phyloP scores from a whole-genome alignment of 2,888 invertebrate species.

The Apamea crenata region DNA sequence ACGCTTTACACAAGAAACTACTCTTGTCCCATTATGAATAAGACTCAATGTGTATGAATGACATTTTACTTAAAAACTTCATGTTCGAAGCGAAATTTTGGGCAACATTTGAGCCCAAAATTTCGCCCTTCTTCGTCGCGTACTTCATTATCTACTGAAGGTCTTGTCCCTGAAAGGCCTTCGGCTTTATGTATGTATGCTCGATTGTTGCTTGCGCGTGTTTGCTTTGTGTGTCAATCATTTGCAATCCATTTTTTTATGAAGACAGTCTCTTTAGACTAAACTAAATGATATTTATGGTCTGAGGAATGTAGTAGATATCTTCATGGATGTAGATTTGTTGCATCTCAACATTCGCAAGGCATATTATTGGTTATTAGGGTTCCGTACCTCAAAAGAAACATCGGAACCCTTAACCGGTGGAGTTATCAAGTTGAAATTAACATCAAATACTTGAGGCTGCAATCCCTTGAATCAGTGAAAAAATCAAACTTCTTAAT shows the following conservation, averaged over 20 bases:
- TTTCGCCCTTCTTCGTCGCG: neutral
- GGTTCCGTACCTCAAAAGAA: no score
- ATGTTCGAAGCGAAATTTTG: neutral
- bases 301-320: neutral
- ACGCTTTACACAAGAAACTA: constrained; percentile 13
- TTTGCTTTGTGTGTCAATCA: constrained; percentile 5
- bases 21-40: constrained; percentile 16
- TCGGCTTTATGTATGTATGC: neutral
- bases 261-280: neutral
- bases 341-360: neutral
- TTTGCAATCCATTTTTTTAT: neutral
- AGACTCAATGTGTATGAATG: neutral
- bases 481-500: no score
- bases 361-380: neutral
- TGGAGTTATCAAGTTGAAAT: no score
- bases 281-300: no score
- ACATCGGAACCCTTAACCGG: no score
- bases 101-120: no score
- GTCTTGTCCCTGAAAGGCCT: neutral
- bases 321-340: neutral
- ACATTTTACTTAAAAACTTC: constrained; percentile 1
- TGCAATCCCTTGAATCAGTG: no score
- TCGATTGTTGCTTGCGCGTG: neutral
- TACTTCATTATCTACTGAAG: neutral
- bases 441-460: no score